phyloP scores from a whole-genome alignment of 2,113 vertebrate genomes.

The Etheostoma cragini region DNA sequence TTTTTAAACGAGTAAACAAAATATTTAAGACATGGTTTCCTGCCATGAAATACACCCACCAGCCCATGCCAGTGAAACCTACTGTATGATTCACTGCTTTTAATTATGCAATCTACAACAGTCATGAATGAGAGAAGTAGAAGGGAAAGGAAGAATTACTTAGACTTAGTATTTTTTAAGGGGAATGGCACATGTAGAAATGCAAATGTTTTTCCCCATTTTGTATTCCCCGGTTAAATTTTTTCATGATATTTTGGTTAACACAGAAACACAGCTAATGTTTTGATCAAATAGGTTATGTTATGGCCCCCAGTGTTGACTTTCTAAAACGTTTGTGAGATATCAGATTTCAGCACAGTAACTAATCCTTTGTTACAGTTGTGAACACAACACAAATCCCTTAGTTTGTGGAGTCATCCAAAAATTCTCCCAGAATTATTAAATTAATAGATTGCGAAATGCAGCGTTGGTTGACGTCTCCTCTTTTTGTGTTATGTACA shows the following conservation, averaged over 20 bases:
- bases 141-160: not conserved
- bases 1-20: slow-evolving; percentile 1
- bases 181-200: not conserved
- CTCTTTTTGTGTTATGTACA: not conserved
- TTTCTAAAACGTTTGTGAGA: slow-evolving; percentile 1
- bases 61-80: not conserved
- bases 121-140: not conserved
- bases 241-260: not conserved
- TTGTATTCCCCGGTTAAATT: not conserved
- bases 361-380: not conserved
- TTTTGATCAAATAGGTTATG: not conserved
- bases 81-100: slow-evolving; percentile 1
- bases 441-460: not conserved
- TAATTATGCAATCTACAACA: not conserved
- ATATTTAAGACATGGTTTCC: not conserved
- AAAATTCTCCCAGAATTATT: not conserved
- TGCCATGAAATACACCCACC: not conserved
- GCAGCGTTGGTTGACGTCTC: not conserved
- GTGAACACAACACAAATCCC: not conserved
- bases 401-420: not conserved
- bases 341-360: not conserved
- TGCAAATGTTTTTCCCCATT: not conserved
- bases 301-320: not conserved
- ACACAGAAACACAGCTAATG: not conserved
- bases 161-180: not conserved